Conservation (phyloP, 64 coral and sea anemone genomes). For the Stichodactyla mertensii region DNA sequence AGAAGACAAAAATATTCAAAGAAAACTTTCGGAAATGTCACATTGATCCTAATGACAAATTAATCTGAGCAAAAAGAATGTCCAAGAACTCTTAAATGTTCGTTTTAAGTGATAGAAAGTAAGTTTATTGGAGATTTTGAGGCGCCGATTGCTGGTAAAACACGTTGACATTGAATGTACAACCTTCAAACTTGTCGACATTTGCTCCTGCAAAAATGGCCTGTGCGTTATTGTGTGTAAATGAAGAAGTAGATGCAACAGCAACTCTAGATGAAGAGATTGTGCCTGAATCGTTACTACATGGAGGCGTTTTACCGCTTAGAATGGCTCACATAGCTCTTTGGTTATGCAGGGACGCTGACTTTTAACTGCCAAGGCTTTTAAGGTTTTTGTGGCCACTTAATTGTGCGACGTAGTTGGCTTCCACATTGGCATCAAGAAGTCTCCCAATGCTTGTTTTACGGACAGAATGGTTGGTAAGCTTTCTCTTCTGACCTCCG, state of each 20-base stretch:
- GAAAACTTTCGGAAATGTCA: too few relatives aligned
- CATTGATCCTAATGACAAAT: too few relatives aligned
- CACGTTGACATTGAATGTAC: not conserved
- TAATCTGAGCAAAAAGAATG: too few relatives aligned
- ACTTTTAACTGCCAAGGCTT: not conserved
- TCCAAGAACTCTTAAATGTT: too few relatives aligned
- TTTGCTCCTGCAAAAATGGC: not conserved
- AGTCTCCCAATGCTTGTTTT: constrained; percentile 19
- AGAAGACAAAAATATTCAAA: too few relatives aligned
- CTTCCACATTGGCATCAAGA: constrained; percentile 10
- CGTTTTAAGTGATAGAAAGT: too few relatives aligned
- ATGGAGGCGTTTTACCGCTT: not conserved
- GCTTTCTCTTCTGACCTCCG: not conserved
- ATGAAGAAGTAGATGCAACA: too few relatives aligned
- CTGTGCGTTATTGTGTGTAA: too few relatives aligned
- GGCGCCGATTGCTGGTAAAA: not conserved
- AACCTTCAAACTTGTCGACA: not conserved
- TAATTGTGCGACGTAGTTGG: not conserved
- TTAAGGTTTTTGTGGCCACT: constrained; percentile 27
- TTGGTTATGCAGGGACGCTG: not conserved
- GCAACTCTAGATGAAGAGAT: not conserved
- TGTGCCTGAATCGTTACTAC: not conserved
- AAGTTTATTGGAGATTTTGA: not conserved
- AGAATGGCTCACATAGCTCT: not conserved
- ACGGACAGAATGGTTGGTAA: constrained; percentile 21